Evolutionary conservation across 2,797 vertebrate species (phyloP).

Genomic region (Spheniscus humboldti): DNA sequence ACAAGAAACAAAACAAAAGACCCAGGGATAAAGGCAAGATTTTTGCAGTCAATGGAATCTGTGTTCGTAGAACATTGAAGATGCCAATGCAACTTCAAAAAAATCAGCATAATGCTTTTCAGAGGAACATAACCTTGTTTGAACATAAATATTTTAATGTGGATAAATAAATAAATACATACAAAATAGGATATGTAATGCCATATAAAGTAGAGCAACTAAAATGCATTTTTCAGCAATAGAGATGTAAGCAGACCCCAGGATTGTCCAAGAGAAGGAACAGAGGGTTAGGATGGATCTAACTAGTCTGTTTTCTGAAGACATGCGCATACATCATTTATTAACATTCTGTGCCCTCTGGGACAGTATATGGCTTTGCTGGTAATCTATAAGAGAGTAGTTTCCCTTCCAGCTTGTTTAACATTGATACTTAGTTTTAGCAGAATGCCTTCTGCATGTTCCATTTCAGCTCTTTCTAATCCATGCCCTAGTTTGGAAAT

Average conservation of each 20-base stretch:
- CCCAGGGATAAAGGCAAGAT: neutral
- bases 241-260: neutral
- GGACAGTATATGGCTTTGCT: neutral
- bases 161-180: neutral
- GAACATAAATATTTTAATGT: neutral
- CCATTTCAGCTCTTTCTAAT: neutral
- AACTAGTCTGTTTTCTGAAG: neutral
- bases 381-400: neutral
- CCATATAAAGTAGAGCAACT: neutral
- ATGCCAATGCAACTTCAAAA: neutral
- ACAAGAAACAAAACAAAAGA: neutral
- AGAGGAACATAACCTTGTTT: neutral
- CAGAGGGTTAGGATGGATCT: neutral
- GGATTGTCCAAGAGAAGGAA: neutral
- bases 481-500: neutral
- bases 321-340: neutral
- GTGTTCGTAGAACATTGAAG: neutral
- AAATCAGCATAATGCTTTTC: neutral
- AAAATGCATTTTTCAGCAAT: neutral
- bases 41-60: neutral
- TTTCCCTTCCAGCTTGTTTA: conserved; percentile 1
- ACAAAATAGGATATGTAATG: neutral
- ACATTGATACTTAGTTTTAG: neutral
- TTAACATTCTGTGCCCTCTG: neutral
- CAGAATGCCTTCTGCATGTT: neutral